Evolutionary conservation across 1,140 invertebrate genomes (phyloP), one percentile per base, ranked within the genome.

Genomic region (Anastatus disparis): DNA sequence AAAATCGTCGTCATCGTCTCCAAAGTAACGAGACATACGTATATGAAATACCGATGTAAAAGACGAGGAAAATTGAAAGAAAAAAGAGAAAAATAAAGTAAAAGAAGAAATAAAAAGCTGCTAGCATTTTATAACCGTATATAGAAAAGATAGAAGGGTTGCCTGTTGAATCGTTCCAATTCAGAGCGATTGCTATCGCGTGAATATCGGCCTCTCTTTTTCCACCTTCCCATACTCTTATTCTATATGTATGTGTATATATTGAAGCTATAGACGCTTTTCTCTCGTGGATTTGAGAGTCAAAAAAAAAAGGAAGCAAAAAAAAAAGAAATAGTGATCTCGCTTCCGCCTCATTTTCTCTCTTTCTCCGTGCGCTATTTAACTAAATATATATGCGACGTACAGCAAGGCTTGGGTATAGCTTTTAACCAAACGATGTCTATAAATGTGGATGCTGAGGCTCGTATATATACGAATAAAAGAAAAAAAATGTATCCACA

Each of bases 341-440:
- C 24, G 3, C 2, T 4, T 38, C 24, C 40, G 24, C 0, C 38
- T 46, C 58, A 26, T 42, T 42, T 42, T 46, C 40, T 20, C 58
- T 46, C 35, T 31, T 69, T 69, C 22, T 46, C 52, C 17, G 13
- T 6, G n/a, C 27, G 50, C 62, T 70, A 70, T 73, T 73, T 70
- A 70, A 71, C 63, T 44, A 61, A 67, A 71, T 66, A 63, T n/a
- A n/a, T 46, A 46, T 52, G 42, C 40, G 55, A 48, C 20, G 44
- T 31, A 13, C 35, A 8, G 61, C 42, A n/a, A n/a, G n/a, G n/a
- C n/a, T n/a, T n/a, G n/a, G n/a, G n/a, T n/a, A n/a, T 59, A 24
- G 61, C 50, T 64, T 70, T 73, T 70, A 73, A 59, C 44, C 55
- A 42, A 70, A 70, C 44, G 67, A 73, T 62, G 68, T 61, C 61